Percentiles rank a stretch among this genome's conserved stretches.
Evolutionary conservation across 2,113 vertebrate genomes (phyloP).

Genomic region (Takifugu flavidus): DNA sequence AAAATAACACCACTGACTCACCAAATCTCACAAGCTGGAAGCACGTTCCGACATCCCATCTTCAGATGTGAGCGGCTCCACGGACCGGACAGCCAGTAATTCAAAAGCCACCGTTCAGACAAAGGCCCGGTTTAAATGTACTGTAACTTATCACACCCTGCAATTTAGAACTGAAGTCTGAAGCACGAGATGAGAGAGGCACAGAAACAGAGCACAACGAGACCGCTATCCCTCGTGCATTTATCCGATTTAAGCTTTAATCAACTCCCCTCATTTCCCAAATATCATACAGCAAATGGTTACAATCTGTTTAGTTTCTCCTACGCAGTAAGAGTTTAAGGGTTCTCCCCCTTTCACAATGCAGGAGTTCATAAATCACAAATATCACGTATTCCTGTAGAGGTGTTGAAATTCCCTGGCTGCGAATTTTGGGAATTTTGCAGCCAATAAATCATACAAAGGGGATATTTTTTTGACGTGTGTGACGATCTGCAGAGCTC

Average conservation of each 20-base stretch:
- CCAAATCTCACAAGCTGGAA: conserved; percentile 19
- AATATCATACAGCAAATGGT: background rate
- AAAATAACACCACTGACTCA: conserved; percentile 57
- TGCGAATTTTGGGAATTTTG: conserved; percentile 28
- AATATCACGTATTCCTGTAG: conserved; percentile 24
- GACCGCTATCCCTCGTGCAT: background rate
- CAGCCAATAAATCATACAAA: conserved; percentile 32
- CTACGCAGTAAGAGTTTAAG: background rate
- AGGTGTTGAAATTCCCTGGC: conserved; percentile 21
- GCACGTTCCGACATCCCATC: conserved; percentile 39
- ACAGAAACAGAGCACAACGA: conserved; percentile 5
- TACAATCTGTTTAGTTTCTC: background rate
- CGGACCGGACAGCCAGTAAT: conserved; percentile 29
- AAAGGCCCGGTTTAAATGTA: conserved; percentile 17
- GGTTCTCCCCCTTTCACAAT: conserved; percentile 46
- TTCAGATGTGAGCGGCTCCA: conserved; percentile 16
- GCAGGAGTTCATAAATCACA: conserved; percentile 37
- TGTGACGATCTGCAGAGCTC: conserved; percentile 24
- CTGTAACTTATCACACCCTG: conserved; percentile 35
- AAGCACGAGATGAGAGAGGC: conserved; percentile 5
- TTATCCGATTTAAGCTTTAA: background rate
- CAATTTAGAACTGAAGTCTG: conserved; percentile 38
- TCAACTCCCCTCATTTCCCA: background rate
- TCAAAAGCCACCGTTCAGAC: conserved; percentile 23
- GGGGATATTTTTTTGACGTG: conserved; percentile 12